Evolutionary conservation across 2,113 vertebrate species (phyloP).

Genomic region (Heliornis fulica): DNA sequence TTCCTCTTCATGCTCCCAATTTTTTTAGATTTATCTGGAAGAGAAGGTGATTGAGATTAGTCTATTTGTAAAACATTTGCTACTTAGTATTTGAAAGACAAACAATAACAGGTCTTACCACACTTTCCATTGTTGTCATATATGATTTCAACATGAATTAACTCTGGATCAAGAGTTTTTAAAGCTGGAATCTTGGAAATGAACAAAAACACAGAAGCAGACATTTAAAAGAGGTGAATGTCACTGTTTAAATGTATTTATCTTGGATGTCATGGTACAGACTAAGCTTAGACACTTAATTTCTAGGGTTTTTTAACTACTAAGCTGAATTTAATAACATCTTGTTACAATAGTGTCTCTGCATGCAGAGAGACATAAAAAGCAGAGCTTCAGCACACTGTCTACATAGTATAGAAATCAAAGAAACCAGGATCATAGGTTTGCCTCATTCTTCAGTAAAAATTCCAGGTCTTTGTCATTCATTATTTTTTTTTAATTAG

Average conservation of each 20-base stretch:
- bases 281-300: background rate
- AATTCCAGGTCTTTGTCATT: background rate
- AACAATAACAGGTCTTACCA: conserved; percentile 62
- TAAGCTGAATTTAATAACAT: background rate
- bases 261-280: background rate
- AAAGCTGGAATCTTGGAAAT: conserved; percentile 75
- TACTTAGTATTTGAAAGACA: background rate
- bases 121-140: conserved; percentile 72
- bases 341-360: background rate
- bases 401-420: background rate
- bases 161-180: conserved; percentile 78
- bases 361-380: background rate
- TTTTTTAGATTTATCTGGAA: conserved; percentile 71
- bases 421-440: background rate
- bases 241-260: background rate
- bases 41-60: background rate
- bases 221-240: background rate
- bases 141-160: conserved; percentile 81
- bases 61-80: background rate
- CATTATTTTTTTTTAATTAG: no score
- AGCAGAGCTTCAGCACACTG: background rate
- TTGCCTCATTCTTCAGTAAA: background rate
- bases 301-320: background rate
- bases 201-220: conserved; percentile 17
- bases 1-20: conserved; percentile 70